Evolutionary conservation across 2,797 vertebrate species (phyloP).

Genomic region (Nyctibius grandis): DNA sequence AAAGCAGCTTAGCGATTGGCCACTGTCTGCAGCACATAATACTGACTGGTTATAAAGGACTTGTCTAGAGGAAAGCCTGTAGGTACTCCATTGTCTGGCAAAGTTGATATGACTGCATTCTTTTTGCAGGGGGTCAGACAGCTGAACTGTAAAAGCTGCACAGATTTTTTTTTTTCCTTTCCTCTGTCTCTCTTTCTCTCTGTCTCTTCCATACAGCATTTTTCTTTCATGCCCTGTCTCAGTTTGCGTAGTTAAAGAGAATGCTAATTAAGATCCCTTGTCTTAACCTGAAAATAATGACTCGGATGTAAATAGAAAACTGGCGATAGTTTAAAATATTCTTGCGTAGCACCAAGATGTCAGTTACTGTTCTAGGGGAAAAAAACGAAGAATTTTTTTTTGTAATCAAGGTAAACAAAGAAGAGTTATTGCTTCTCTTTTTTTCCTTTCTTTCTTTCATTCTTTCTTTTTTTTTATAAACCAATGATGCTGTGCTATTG

Average conservation of each 20-base stretch:
- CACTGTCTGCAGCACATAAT: constrained; percentile 78
- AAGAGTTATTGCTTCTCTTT: constrained; percentile 73
- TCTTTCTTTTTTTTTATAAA: constrained; percentile 61
- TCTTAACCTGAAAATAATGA: constrained; percentile 75
- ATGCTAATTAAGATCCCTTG: constrained; percentile 78
- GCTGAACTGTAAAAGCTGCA: constrained; percentile 78
- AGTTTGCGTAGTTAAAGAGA: constrained; percentile 77
- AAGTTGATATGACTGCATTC: constrained; percentile 83
- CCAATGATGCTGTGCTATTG: constrained; percentile 46
- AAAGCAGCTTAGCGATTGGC: constrained; percentile 80
- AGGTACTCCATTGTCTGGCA: constrained; percentile 81
- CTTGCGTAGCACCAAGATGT: constrained; percentile 60
- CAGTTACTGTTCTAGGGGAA: constrained; percentile 67
- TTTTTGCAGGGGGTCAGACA: constrained; percentile 75
- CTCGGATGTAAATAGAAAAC: constrained; percentile 72
- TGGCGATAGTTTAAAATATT: constrained; percentile 62
- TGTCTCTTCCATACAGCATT: constrained; percentile 61
- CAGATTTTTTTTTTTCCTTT: constrained; percentile 23
- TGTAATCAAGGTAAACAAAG: constrained; percentile 75
- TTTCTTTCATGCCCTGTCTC: constrained; percentile 74
- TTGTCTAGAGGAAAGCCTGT: constrained; percentile 77
- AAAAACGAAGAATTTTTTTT: constrained; percentile 64
- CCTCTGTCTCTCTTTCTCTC: neutral
- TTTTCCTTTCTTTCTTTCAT: constrained; percentile 51
- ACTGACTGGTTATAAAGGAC: constrained; percentile 81